These are phyloP conservation scores for Onychostoma macrolepis DNA, from an alignment of 2,113 vertebrate species.

Conservation along the genomic window DNA sequence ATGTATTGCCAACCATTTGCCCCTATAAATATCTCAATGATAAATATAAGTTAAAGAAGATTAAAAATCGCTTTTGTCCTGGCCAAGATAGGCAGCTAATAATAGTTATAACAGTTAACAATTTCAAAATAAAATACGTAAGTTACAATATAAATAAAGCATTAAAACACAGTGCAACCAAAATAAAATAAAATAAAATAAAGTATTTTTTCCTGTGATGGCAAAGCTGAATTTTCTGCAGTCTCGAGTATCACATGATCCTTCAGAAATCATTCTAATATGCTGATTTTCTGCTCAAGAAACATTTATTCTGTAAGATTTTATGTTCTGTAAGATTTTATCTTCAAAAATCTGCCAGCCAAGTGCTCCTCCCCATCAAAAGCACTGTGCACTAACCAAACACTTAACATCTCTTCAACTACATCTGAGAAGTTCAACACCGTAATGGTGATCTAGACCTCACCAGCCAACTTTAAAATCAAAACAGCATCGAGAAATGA, in stretches of 20 bases:
- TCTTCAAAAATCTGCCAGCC: neutral
- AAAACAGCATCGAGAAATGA: neutral
- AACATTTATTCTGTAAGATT: neutral
- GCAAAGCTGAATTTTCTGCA: neutral
- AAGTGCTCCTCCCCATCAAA: neutral
- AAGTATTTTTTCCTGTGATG: neutral
- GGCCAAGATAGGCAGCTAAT: neutral
- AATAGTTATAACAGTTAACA: neutral
- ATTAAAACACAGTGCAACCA: neutral
- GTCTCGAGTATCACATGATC: neutral
- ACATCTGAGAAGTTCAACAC: neutral
- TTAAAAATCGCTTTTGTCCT: neutral
- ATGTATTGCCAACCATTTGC: neutral
- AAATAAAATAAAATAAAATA: neutral
- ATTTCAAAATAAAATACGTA: neutral
- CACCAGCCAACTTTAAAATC: neutral
- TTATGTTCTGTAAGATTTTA: neutral
- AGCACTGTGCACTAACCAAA: neutral
- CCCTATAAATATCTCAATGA: neutral
- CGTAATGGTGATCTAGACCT: neutral
- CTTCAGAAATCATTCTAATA: neutral
- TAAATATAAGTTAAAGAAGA: neutral
- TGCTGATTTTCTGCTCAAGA: neutral
- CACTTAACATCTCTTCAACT: conserved; percentile 10
- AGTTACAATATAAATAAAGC: neutral